Conservation (phyloP, 2,888 invertebrate species). For the Agonopterix alstromeriana region DNA sequence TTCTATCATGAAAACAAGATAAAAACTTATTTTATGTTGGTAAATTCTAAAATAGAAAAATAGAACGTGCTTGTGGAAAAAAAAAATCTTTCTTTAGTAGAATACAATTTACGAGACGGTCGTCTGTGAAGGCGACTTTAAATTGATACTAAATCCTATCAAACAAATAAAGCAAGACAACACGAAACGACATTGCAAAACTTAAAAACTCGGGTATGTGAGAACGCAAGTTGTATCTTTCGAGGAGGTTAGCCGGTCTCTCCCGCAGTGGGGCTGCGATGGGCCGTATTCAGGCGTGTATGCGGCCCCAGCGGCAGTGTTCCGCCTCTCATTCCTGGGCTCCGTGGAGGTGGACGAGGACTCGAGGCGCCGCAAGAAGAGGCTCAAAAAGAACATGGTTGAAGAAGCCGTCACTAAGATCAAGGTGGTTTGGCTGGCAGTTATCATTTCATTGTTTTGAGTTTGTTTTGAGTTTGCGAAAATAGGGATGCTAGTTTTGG, state of each 20-base stretch:
- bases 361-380: slow-evolving; percentile 82
- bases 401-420: slow-evolving; percentile 91
- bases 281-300: slow-evolving; percentile 70
- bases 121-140: too few species aligned
- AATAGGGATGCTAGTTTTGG: too few species aligned
- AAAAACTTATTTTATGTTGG: too few species aligned
- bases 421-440: slow-evolving; percentile 80
- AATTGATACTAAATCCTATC: too few species aligned
- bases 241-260: slow-evolving; percentile 59
- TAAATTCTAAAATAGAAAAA: too few species aligned
- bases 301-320: slow-evolving; percentile 83
- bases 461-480: too few species aligned
- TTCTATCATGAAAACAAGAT: too few species aligned
- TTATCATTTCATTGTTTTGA: slow-evolving; percentile 1
- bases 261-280: slow-evolving; percentile 62
- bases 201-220: slow-evolving; percentile 19
- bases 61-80: too few species aligned
- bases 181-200: not conserved
- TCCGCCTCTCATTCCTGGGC: slow-evolving; percentile 89
- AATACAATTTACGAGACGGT: too few species aligned
- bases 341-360: slow-evolving; percentile 91
- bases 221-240: slow-evolving; percentile 22
- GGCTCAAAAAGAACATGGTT: slow-evolving; percentile 92
- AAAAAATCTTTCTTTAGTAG: too few species aligned
- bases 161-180: not conserved